Base-by-base conservation (phyloP, 53 echinoderm and acorn worm genomes). In the Crossaster papposus region DNA sequence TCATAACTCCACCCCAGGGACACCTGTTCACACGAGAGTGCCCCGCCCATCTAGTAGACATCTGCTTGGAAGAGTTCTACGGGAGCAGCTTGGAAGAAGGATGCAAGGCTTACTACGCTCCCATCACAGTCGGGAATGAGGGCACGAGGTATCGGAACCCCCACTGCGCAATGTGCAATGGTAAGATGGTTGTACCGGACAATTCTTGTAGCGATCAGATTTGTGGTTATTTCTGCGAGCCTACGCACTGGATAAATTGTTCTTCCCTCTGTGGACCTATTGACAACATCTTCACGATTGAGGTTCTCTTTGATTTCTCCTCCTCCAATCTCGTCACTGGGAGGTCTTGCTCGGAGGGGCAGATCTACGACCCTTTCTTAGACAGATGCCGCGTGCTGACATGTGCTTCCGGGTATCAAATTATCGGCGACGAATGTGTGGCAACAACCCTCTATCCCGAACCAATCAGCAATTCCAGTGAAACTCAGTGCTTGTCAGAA, bases 91-190 rank as follows among this genome's bases (percentile, higher is more conserved):
- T 22, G 2, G 82, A 82, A 75, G 24, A 4, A 18, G 82, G 82
- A 3, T 90, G 90, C 18, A 37, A 14, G 35, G 55, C 82, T 11
- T 90, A 90, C 64, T 90, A 82, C 32, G 90, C 90, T 63, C 90
- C 90, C n/a, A 58, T 81, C 4, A 14, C 17, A 35, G 14, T 37
- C 6, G 54, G 22, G 4, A 18, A 76, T 2, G n/a, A 18, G 7
- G 11, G 54, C 28, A 55, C 28, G 4, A 26, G 74, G 11, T 92
- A 88, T 18, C 73, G 92, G 8, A 92, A 92, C 72, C 92, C 88
- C 14, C 88, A 92, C 72, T 92, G 92, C 38, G 92, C 91, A 51
- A 44, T 91, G 30, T 91, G 91, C 74, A 87, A 91, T 63, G 68
- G 71, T 13, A 29, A 58, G 62, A 10, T 23, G 18, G 23, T 86